These are phyloP conservation scores for Clarias laeviceps DNA, from an alignment of 2,797 vertebrate species.

Conservation along the genomic window DNA sequence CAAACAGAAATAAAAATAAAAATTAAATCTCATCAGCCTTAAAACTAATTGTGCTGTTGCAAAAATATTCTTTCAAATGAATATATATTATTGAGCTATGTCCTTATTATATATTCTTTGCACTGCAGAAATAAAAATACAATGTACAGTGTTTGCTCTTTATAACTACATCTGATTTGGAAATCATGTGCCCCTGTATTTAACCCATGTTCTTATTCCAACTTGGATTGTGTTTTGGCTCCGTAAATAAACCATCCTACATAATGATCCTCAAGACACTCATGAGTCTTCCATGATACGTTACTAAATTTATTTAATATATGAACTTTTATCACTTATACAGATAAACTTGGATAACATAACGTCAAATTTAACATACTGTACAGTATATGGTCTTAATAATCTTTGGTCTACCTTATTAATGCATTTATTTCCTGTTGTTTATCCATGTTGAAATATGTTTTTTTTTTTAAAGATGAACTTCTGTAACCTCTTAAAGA, in stretches of 20 bases:
- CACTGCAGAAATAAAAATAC: background rate
- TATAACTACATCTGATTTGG: background rate
- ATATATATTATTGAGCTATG: background rate
- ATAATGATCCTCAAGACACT: background rate
- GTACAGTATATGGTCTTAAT: background rate
- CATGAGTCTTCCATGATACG: background rate
- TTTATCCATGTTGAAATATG: background rate
- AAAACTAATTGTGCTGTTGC: background rate
- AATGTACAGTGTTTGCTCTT: background rate
- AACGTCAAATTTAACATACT: background rate
- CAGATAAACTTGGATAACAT: background rate
- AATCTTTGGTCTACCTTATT: background rate
- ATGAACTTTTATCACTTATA: background rate
- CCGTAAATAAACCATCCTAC: constrained; percentile 12
- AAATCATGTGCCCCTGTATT: background rate
- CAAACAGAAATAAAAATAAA: background rate
- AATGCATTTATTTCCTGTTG: background rate
- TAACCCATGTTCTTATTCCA: background rate
- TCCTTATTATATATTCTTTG: background rate
- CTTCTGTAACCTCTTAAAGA: background rate
- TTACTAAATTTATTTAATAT: constrained; percentile 12
- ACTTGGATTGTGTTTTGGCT: constrained; percentile 1
- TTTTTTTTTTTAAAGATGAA: background rate
- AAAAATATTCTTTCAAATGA: background rate
- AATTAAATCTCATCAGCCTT: background rate